These are phyloP conservation scores for Ptyas mucosa DNA, from an alignment of 2,113 vertebrate genomes.

Conservation along the genomic window DNA sequence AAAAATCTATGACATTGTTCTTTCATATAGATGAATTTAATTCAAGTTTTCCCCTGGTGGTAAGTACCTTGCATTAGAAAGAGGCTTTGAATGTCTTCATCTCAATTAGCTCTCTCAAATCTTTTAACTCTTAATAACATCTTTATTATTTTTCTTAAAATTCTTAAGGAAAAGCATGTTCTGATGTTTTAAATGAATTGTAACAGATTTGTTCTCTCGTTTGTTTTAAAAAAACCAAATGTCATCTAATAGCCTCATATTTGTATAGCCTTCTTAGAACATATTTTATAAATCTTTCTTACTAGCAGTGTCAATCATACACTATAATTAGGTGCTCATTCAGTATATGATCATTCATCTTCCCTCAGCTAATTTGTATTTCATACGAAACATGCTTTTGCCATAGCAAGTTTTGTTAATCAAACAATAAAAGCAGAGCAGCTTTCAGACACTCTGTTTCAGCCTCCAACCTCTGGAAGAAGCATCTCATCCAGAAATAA, in stretches of 20 bases:
- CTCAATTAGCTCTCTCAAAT: neutral
- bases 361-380: neutral
- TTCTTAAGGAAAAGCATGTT: neutral
- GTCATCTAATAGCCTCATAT: neutral
- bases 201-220: neutral
- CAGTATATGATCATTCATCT: neutral
- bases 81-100: neutral
- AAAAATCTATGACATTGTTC: neutral
- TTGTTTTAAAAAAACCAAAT: neutral
- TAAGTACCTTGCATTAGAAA: neutral
- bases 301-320: neutral
- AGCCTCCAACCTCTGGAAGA: neutral
- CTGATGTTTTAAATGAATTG: neutral
- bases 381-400: neutral
- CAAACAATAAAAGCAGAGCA: neutral
- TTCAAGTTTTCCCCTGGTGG: neutral
- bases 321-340: neutral
- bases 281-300: neutral
- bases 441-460: neutral
- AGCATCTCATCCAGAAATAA: neutral
- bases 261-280: neutral
- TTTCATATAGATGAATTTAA: neutral
- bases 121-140: neutral
- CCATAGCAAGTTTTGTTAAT: neutral
- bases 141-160: neutral